phyloP scores from a whole-genome alignment of 2,888 invertebrate species.

The Halictus ligatus region DNA sequence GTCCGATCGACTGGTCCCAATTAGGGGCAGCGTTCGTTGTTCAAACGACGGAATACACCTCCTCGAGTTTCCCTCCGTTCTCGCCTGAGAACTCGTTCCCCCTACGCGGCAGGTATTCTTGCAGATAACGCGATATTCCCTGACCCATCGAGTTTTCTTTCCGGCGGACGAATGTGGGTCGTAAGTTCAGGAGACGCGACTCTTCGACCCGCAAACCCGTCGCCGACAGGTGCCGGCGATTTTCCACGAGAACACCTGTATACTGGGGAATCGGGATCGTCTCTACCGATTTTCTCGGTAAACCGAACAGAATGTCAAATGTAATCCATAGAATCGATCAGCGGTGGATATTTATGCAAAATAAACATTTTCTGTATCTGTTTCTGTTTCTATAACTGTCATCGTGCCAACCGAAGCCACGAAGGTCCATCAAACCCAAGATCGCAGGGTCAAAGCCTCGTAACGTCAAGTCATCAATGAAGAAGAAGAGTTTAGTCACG shows the following conservation, averaged over 20 bases:
- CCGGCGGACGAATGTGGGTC: conserved; percentile 60
- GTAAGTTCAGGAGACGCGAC: conserved; percentile 67
- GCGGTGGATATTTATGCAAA: background rate
- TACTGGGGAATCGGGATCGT: background rate
- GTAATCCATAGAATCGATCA: too few species aligned
- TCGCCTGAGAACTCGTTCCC: conserved; percentile 25
- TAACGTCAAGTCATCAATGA: too few species aligned
- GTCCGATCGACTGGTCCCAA: conserved; percentile 4
- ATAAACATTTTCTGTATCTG: background rate
- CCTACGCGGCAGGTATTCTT: background rate
- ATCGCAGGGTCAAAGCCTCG: too few species aligned
- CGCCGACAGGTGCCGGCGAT: conserved; percentile 9
- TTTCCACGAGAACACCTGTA: background rate
- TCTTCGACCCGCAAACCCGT: conserved; percentile 45
- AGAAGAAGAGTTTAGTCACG: too few species aligned
- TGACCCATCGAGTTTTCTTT: conserved; percentile 29
- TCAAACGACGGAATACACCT: background rate
- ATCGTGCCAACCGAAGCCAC: too few species aligned
- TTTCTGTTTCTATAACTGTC: too few species aligned
- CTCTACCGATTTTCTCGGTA: background rate
- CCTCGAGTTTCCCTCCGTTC: conserved; percentile 1
- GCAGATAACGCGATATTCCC: conserved; percentile 9
- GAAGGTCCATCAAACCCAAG: too few species aligned
- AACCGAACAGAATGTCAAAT: too few species aligned
- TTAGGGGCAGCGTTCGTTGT: conserved; percentile 4